Base-by-base conservation (phyloP, 2,888 invertebrate genomes). In the Junonia oenone region DNA sequence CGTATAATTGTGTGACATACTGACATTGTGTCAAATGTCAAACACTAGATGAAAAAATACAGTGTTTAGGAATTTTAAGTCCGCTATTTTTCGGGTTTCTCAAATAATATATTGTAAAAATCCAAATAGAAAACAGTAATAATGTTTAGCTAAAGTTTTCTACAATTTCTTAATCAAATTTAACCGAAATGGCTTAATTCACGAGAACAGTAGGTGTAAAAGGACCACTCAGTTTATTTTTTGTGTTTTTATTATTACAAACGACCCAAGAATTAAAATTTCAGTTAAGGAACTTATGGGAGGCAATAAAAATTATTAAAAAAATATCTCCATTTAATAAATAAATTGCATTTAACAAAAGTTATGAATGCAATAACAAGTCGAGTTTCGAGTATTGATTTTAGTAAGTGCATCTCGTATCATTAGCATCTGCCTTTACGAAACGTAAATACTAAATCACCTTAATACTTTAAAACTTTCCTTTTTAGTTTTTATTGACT, bases 11-110 rank as follows among this genome's bases (percentile, higher is more conserved):
- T 38, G 38, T 17, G 35, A 35, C 35, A 38, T 8, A 15, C 14
- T 9, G 37, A 48, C 26, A 37, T 22, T 48, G 15, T 49, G 49
- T 49, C 49, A 49, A 49, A 38, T 49, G 38, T 49, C 49, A 49
- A 40, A 19, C n/a, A 40, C 11, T 40, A 11, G 9, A 4, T 40
- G 19, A 40, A 17, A 43, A 26, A 26, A 26, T 6, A n/a, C n/a
- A 26, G 26, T 26, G 43, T 26, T 22, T 26, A 9, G 43, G 22
- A 26, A 26, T 13, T 40, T 19, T 26, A 2, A 43, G 26, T 43
- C 43, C n/a, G 13, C 22, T 9, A 43, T 43, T 43, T 26, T 13
- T 26, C 6, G 4, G 26, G 13, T 43, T 43, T 26, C 13, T 26
- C 11, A 2, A 26, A 14, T 17, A 43, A 43, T 19, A 37, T 8